These are phyloP conservation scores for Psococerastis gibbosa DNA, from an alignment of 2,888 invertebrate species.

Conservation along the genomic window DNA sequence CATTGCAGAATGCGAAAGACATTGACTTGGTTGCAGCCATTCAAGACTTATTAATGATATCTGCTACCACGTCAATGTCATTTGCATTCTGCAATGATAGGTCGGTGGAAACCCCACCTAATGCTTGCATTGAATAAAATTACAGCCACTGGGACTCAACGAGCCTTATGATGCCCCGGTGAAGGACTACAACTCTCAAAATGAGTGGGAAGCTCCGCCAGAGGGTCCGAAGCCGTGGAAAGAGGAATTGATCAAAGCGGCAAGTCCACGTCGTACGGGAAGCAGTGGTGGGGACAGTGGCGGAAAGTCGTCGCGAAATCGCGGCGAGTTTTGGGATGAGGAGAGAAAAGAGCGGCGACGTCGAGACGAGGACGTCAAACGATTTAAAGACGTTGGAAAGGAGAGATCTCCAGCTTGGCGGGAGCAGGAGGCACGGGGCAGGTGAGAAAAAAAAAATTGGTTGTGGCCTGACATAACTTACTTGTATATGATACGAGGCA, in stretches of 20 bases:
- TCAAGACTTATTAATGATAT: too few species aligned
- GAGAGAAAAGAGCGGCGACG: constrained; percentile 15
- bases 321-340: constrained; percentile 6
- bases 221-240: constrained; percentile 3
- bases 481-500: too few species aligned
- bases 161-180: not conserved
- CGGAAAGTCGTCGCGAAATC: not conserved
- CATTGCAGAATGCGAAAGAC: too few species aligned
- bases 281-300: constrained; percentile 18
- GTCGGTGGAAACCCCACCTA: too few species aligned
- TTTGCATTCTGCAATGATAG: too few species aligned
- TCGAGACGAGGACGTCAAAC: constrained; percentile 16
- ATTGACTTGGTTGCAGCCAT: too few species aligned
- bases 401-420: too few species aligned
- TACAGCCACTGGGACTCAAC: not conserved
- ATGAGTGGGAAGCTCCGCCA: not conserved
- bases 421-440: too few species aligned
- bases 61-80: too few species aligned
- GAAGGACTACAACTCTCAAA: not conserved
- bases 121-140: not conserved
- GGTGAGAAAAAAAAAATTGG: too few species aligned
- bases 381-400: constrained; percentile 15
- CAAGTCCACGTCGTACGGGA: constrained; percentile 22
- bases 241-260: not conserved
- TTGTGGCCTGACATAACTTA: too few species aligned